These are phyloP conservation scores for Epinotia bilunana DNA, from an alignment of 2,888 invertebrate species.

Conservation along the genomic window DNA sequence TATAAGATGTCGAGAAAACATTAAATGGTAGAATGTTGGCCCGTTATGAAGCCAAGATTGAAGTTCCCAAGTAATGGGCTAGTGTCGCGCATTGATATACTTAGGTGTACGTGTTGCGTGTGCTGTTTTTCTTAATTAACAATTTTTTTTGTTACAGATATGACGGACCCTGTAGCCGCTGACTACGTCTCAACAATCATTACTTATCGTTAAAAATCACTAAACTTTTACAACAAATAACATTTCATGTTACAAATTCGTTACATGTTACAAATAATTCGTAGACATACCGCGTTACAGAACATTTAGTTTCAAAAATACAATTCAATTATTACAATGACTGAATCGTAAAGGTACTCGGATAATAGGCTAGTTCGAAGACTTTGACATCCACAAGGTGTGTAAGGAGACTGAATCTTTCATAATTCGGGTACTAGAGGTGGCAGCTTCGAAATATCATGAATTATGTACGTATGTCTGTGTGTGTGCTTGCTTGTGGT, in stretches of 20 bases:
- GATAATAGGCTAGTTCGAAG: conserved; percentile 38
- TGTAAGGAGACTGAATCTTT: conserved; percentile 53
- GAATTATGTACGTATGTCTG: conserved; percentile 52
- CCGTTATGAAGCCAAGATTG: too few species aligned
- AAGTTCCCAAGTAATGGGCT: too few species aligned
- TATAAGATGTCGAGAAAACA: too few species aligned
- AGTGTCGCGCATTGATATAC: too few species aligned
- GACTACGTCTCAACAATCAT: not conserved
- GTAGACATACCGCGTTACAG: not conserved
- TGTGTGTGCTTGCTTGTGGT: conserved; percentile 50
- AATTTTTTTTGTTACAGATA: conserved; percentile 35
- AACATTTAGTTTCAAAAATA: not conserved
- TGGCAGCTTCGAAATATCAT: conserved; percentile 74
- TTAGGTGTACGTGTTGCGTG: too few species aligned
- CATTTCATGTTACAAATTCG: not conserved
- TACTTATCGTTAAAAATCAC: not conserved
- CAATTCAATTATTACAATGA: conserved; percentile 12
- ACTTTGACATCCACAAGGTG: conserved; percentile 52
- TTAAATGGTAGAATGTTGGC: too few species aligned
- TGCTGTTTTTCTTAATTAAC: not conserved
- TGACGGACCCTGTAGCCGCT: not conserved
- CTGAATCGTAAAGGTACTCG: conserved; percentile 29
- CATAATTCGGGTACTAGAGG: conserved; percentile 62
- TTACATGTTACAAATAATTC: not conserved
- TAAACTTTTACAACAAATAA: too few species aligned